Conservation (phyloP, 2,888 invertebrate species). For the Zygaena filipendulae region DNA sequence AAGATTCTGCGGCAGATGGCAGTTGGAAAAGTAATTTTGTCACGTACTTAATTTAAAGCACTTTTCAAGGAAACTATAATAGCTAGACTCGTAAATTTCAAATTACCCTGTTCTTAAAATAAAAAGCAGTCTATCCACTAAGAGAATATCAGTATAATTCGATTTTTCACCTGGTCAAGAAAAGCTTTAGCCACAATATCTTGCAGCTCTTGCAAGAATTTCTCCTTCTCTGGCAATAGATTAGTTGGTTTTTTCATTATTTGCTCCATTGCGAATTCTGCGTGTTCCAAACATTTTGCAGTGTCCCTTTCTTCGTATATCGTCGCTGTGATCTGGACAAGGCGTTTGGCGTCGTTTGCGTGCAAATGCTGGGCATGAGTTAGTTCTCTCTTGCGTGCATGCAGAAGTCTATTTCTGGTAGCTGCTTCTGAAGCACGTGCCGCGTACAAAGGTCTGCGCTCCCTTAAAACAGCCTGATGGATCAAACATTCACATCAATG, state of each 20-base stretch:
- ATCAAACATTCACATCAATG: slow-evolving; percentile 17
- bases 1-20: too few relatives aligned
- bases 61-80: too few relatives aligned
- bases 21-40: too few relatives aligned
- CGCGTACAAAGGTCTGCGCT: slow-evolving; percentile 49
- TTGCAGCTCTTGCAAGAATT: slow-evolving; percentile 39
- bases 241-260: slow-evolving; percentile 37
- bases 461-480: slow-evolving; percentile 44
- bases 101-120: too few relatives aligned
- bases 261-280: slow-evolving; percentile 52
- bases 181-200: slow-evolving; percentile 44
- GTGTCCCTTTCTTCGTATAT: slow-evolving; percentile 37
- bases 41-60: too few relatives aligned
- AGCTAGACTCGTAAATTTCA: too few relatives aligned
- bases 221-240: slow-evolving; percentile 46
- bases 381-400: slow-evolving; percentile 36
- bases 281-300: slow-evolving; percentile 42
- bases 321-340: slow-evolving; percentile 29
- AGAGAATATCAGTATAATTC: too few relatives aligned
- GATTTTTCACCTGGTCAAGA: slow-evolving; percentile 57
- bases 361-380: slow-evolving; percentile 39
- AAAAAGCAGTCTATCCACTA: too few relatives aligned
- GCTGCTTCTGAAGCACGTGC: slow-evolving; percentile 37
- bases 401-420: slow-evolving; percentile 35
- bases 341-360: slow-evolving; percentile 37